These are phyloP conservation scores for Anastatus disparis DNA, from an alignment of 1,140 invertebrate species.

Conservation along the genomic window DNA sequence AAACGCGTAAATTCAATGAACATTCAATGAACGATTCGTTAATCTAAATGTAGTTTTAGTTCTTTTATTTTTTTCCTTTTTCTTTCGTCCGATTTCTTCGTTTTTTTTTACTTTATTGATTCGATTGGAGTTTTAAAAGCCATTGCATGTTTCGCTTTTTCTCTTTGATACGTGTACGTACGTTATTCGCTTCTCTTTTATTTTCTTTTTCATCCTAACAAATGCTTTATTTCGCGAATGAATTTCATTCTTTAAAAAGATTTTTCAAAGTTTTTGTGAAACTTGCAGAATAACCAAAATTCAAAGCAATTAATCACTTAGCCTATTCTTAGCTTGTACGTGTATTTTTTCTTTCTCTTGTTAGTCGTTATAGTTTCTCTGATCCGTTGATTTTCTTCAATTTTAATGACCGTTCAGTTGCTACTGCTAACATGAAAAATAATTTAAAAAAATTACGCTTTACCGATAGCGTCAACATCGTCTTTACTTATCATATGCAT, in stretches of 20 bases:
- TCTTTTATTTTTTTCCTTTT: conserved; percentile 22
- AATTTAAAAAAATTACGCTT: conserved; percentile 14
- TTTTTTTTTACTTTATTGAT: conserved; percentile 5
- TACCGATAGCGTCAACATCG: not conserved
- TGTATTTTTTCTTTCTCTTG: conserved; percentile 3
- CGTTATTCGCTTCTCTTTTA: no score
- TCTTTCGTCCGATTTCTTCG: not conserved
- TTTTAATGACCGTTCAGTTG: not conserved
- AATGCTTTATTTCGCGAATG: not conserved
- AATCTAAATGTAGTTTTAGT: conserved; percentile 40
- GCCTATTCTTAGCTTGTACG: not conserved
- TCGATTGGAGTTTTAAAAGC: conserved; percentile 15
- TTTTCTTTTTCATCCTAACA: not conserved
- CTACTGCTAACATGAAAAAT: conserved; percentile 2
- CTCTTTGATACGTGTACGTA: conserved; percentile 1
- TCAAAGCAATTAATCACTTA: conserved; percentile 7
- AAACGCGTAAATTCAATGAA: conserved; percentile 44
- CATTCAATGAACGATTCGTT: conserved; percentile 36
- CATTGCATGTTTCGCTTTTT: conserved; percentile 18
- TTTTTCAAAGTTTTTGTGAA: no score
- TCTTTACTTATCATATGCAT: not conserved
- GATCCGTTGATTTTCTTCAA: not conserved
- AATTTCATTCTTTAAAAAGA: conserved; percentile 6
- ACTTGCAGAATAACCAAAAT: no score
- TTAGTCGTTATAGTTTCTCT: conserved; percentile 6